A percentile compares a stretch with the other conserved stretches of the same genome.
phyloP scores from a whole-genome alignment of 2,888 invertebrate genomes.

The Amblyjoppa proteus region DNA sequence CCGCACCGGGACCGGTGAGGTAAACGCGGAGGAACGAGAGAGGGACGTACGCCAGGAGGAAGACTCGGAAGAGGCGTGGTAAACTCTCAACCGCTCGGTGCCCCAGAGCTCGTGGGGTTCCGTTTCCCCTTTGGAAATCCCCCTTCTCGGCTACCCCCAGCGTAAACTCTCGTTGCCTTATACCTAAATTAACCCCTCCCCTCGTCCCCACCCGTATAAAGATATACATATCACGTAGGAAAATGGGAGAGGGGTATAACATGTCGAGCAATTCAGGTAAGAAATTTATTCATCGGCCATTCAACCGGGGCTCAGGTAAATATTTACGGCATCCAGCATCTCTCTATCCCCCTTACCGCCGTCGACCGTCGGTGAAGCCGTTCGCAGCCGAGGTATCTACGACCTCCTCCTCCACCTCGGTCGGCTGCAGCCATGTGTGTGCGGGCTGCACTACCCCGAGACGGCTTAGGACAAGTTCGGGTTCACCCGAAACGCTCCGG shows the following conservation, averaged over 20 bases:
- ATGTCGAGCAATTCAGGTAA: constrained; percentile 76
- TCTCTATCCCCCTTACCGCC: constrained; percentile 3
- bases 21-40: constrained; percentile 33
- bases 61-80: constrained; percentile 80
- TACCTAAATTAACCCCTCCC: constrained; percentile 55
- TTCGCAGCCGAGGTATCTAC: constrained; percentile 44
- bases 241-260: constrained; percentile 46
- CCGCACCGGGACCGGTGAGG: constrained; percentile 55
- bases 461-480: constrained; percentile 56
- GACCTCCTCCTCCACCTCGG: not conserved
- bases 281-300: constrained; percentile 79
- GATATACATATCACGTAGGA: constrained; percentile 13
- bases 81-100: constrained; percentile 70
- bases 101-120: constrained; percentile 63
- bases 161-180: constrained; percentile 66
- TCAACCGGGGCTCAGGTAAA: constrained; percentile 65
- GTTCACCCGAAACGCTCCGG: constrained; percentile 51
- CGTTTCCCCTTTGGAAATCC: constrained; percentile 42
- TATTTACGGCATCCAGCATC: constrained; percentile 67
- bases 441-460: constrained; percentile 17
- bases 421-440: constrained; percentile 39
- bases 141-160: constrained; percentile 42
- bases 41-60: constrained; percentile 52
- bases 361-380: constrained; percentile 32
- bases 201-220: not conserved